phyloP scores from a whole-genome alignment of 2,797 vertebrate genomes.

The Poecilia wingei region DNA sequence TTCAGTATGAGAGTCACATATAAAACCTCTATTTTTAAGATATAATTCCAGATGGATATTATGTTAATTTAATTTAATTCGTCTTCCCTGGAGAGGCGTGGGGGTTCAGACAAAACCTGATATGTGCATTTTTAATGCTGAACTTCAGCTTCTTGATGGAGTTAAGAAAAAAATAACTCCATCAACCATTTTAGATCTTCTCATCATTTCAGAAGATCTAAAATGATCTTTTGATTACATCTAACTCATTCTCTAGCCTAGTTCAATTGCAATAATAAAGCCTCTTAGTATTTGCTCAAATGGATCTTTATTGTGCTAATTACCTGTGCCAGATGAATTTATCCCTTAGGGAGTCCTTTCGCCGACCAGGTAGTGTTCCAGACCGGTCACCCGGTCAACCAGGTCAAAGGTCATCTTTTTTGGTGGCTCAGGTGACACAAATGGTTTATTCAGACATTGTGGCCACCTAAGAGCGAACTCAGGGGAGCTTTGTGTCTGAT shows the following conservation, averaged over 20 bases:
- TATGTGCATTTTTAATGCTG: constrained; percentile 1
- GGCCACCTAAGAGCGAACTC: constrained; percentile 37
- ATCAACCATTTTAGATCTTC: too few species aligned
- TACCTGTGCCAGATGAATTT: constrained; percentile 47
- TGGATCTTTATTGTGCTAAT: constrained; percentile 66
- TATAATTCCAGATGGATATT: not conserved
- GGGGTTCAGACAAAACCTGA: constrained; percentile 23
- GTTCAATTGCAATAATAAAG: constrained; percentile 14
- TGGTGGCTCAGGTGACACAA: constrained; percentile 72
- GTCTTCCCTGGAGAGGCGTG: not conserved
- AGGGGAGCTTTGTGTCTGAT: constrained; percentile 39
- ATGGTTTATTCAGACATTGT: constrained; percentile 61
- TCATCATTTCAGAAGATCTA: too few species aligned
- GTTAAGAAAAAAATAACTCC: not conserved
- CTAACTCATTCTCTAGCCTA: constrained; percentile 6
- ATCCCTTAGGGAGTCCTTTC: constrained; percentile 51
- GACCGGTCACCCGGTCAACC: constrained; percentile 67
- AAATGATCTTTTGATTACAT: constrained; percentile 12
- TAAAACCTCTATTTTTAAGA: not conserved
- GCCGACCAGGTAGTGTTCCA: constrained; percentile 56
- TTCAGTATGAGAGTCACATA: not conserved
- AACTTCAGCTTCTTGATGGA: not conserved
- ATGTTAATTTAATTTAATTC: not conserved
- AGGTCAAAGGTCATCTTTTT: constrained; percentile 73
- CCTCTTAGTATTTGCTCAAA: constrained; percentile 45